Conservation (phyloP, 2,113 vertebrate genomes). For the Aramus guarauna region DNA sequence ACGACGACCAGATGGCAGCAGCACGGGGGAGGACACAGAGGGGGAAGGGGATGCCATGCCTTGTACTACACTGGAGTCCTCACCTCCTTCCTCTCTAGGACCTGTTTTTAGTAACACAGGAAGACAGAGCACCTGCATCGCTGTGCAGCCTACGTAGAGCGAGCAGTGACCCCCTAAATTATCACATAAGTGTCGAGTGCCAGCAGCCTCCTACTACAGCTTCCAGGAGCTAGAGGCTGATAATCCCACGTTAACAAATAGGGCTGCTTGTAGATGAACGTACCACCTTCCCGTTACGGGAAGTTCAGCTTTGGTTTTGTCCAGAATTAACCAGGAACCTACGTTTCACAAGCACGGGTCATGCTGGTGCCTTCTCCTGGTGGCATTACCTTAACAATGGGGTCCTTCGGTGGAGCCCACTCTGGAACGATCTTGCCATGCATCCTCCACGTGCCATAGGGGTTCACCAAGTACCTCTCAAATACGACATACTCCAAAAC, state of each 20-base stretch:
- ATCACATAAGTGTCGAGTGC: rapidly evolving
- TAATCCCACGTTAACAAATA: neutral
- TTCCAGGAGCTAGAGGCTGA: neutral
- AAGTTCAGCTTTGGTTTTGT: neutral
- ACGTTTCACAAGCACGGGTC: rapidly evolving
- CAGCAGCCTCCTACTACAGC: neutral
- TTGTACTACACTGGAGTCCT: rapidly evolving
- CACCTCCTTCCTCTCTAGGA: neutral
- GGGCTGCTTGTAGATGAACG: neutral
- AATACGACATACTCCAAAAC: conserved; percentile 92
- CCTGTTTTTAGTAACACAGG: neutral
- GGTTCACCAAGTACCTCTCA: conserved; percentile 87
- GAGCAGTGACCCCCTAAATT: neutral
- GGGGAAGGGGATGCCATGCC: neutral
- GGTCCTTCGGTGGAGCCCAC: conserved; percentile 85
- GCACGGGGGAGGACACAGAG: neutral
- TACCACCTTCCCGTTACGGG: rapidly evolving
- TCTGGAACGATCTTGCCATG: conserved; percentile 76
- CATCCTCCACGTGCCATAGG: conserved; percentile 75
- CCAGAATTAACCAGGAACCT: neutral
- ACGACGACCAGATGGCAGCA: neutral
- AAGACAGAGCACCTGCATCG: neutral
- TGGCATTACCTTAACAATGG: conserved; percentile 83
- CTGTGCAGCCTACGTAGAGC: rapidly evolving
- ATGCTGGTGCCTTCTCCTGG: too few species aligned